Conservation (phyloP, 2,113 vertebrate species). For the Hyperopisus bebe region DNA sequence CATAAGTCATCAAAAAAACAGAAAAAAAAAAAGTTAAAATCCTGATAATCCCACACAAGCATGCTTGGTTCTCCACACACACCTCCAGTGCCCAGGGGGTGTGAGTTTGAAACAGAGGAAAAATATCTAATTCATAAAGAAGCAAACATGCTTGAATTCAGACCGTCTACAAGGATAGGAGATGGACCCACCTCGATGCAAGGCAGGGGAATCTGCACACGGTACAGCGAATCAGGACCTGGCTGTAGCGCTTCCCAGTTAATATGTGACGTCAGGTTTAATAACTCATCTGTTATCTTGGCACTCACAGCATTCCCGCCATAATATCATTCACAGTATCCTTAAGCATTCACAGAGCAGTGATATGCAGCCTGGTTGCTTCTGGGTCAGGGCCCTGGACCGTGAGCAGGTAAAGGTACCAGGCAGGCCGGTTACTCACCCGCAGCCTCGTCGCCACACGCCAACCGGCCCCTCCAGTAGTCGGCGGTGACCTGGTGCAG, state of each 20-base stretch:
- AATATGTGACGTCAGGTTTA: neutral
- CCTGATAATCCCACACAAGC: no score
- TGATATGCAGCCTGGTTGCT: neutral
- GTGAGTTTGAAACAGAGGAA: neutral
- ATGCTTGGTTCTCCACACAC: no score
- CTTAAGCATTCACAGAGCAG: neutral
- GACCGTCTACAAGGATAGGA: neutral
- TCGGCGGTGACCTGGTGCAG: constrained; percentile 45
- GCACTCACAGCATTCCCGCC: neutral
- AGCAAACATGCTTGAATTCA: neutral
- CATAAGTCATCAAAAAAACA: no score
- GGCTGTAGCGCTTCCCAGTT: neutral
- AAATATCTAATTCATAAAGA: neutral
- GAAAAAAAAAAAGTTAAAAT: no score
- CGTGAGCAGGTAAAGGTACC: neutral
- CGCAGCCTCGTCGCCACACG: constrained; percentile 40
- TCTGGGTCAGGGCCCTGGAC: neutral
- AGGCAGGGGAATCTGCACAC: neutral
- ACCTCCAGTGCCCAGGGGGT: no score
- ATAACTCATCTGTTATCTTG: neutral
- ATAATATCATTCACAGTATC: neutral
- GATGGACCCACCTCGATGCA: neutral
- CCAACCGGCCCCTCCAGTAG: constrained; percentile 46
- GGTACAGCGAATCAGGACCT: neutral
- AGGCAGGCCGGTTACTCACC: constrained; percentile 26